Evolutionary conservation across 2,797 vertebrate species (phyloP), one percentile per base, ranked within the genome.

Genomic region (Pseudochirops corinnae): DNA sequence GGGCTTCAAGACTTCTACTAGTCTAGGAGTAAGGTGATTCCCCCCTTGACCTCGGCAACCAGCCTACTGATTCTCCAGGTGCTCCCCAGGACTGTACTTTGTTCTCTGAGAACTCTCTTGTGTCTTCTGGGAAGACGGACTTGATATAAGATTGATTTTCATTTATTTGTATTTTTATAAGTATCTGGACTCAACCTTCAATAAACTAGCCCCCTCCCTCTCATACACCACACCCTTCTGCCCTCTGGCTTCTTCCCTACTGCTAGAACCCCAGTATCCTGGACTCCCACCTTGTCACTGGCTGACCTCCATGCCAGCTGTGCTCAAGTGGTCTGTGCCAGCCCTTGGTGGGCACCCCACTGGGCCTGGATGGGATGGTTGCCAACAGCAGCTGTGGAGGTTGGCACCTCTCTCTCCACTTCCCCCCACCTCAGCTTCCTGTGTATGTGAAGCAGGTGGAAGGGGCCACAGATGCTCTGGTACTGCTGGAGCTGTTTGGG

Each of bases 101-200:
- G 10, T 95, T 92, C 87, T 91, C 91, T 57, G 93, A 90, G 92
- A 62, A 91, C 94, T 92, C 56, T 90, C 52, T 39, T 24, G 97
- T 97, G 97, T 98, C 98, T 98, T 98, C 98, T 93, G 13, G 98
- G 98, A 98, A 98, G 98, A 98, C 58, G 93, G 91, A 97, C 93
- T 97, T 95, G 90, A 95, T 93, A 91, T 92, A 90, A 97, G 93
- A 92, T 96, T 95, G 93, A 96, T 94, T 95, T 94, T 97, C 96
- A 96, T 96, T 96, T 94, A 29, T 97, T 97, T 98, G 96, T 98
- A 98, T 98, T 98, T 98, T 98, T 98, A 55, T 98, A 98, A 97
- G 94, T 95, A 33, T 97, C 95, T 92, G 96, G 97, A 98, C 96
- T 96, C 97, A 98, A 96, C 95, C 95, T 94, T 96, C 94, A 97